Evolutionary conservation across 2,113 vertebrate species (phyloP), one percentile per base, ranked within the genome.

Genomic region (Tympanuchus pallidicinctus): DNA sequence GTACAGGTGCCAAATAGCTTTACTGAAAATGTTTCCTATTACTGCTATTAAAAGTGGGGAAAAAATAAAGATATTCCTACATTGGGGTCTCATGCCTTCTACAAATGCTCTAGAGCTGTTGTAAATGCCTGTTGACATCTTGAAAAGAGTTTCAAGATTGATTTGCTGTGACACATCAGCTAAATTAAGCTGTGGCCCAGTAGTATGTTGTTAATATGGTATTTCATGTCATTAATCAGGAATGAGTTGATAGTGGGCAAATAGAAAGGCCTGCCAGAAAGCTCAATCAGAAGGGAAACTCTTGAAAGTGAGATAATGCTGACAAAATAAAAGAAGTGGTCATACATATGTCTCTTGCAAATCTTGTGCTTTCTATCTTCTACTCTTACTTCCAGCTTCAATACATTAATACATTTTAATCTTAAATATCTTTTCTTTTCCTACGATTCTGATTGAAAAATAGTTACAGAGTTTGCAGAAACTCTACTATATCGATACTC

Each of bases 331-430:
- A 59, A 70, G 3, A 30, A 72, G 20, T 0, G 0, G 19, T n/a
- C 30, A 14, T 56, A 60, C 61, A 17, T 72, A 43, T 24, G 34
- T 69, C 38, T 52, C 73, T 11, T 64, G 6, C 8, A 72, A 47
- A 11, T 21, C 52, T 83, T 45, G 3, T 12, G 12, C 78, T 73
- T 78, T 69, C 22, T 28, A 3, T 70, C 48, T 73, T 36, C 42
- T 74, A 16, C 11, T 71, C 21, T 38, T 66, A 66, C 61, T 78
- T 70, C 40, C n/a, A 52, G 3, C 42, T 52, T 61, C 42, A 61
- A 14, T 48, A 10, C 3, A 1, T 3, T 50, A 47, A 18, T 24
- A 8, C 0, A 57, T 59, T 66, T 77, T 43, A 24, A 6, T 57
- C 56, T 18, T 61, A 79, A 36, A 8, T 0, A 4, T 38, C 5